Evolutionary conservation across 2,888 invertebrate genomes (phyloP), one percentile per base, ranked within the genome.

Genomic region (Drosophila atripex): DNA sequence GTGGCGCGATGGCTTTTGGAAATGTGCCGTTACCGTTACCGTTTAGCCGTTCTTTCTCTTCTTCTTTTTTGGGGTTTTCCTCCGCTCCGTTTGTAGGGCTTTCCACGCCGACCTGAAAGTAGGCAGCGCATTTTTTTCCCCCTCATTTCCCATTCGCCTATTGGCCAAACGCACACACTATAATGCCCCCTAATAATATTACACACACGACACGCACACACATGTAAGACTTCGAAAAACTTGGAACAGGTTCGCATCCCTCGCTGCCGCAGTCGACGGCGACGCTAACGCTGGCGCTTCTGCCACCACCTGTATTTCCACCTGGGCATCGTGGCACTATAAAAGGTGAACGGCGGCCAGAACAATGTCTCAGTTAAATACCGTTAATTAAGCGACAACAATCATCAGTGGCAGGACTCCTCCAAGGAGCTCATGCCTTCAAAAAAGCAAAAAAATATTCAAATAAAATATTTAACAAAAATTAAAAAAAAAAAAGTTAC

Each of bases 361-460:
- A 75, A 75, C 78, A 76, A 73, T 82, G 87, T 78, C 85, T 89
- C 88, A 88, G 88, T 88, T 76, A 78, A 85, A 72, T 58, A 70
- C 73, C 79, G 78, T 78, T 80, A 80, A 88, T 88, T 85, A 77
- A 76, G 63, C 77, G 77, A 71, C 59, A 72, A 77, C 66, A 43
- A 43, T 41, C 39, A 43, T 12, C 73, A 61, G n/a, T 51, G 46
- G 30, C 23, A 47, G 47, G 35, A 35, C 35, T n/a, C 35, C 35
- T 35, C 14, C 53, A 30, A n/a, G 39, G 18, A 16, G 41, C 9
- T 4, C 18, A 14, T 18, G 3, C 43, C 18, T 18, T 18, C 21
- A 3, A 43, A 18, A 4, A 16, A 21, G 9, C 11, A 18, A 9
- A 18, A 18, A 16, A 25, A 46, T 51, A 28, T 30, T 30, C 5